Percentiles rank a stretch among this genome's conserved stretches.
Conservation (phyloP, 2,797 vertebrate species). For the Peromyscus aztecus region DNA sequence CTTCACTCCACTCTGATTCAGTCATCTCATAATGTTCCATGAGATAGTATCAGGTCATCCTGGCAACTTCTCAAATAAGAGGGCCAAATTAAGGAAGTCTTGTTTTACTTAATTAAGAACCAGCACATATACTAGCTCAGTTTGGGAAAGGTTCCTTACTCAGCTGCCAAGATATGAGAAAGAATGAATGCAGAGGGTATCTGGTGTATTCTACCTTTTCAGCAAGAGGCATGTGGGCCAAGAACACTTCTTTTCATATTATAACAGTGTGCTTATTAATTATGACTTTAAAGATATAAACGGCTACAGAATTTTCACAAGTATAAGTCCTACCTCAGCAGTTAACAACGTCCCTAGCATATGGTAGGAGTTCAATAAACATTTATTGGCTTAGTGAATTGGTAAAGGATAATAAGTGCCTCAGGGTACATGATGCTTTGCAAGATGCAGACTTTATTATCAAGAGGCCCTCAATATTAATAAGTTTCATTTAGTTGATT, state of each 20-base stretch:
- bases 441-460: background rate
- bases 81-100: conserved; percentile 14
- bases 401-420: background rate
- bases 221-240: background rate
- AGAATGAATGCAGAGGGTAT: background rate
- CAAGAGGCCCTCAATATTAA: conserved; percentile 3
- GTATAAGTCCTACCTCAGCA: background rate
- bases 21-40: conserved; percentile 25
- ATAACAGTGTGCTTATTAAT: background rate
- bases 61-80: conserved; percentile 48
- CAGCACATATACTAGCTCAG: background rate
- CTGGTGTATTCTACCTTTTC: conserved; percentile 42
- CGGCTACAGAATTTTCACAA: conserved; percentile 24
- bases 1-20: conserved; percentile 25
- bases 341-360: background rate
- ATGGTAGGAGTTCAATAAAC: conserved; percentile 9
- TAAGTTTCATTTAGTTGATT: background rate
- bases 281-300: conserved; percentile 32
- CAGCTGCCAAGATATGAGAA: conserved; percentile 14
- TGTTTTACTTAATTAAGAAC: conserved; percentile 67
- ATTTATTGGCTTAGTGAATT: background rate
- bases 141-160: background rate
- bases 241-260: conserved; percentile 34
- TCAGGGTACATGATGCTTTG: background rate
- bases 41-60: conserved; percentile 15